A percentile compares a stretch with the other conserved stretches of the same genome.
These are phyloP conservation scores for Portunus trituberculatus DNA, from an alignment of 1,140 invertebrate genomes.

Conservation along the genomic window DNA sequence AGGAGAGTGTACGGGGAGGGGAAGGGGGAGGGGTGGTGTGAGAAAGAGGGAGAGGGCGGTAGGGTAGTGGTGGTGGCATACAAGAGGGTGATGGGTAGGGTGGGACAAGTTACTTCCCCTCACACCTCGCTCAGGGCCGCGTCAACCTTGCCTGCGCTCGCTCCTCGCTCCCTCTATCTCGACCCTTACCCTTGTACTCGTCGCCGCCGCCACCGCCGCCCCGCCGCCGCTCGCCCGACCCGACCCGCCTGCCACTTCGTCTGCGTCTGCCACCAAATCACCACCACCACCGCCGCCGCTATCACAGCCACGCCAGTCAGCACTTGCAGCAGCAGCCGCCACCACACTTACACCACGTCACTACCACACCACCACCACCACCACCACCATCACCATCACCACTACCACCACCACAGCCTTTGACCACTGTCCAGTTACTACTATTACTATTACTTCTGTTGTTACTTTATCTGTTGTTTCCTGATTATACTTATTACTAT, in stretches of 20 bases:
- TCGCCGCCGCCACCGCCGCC: background rate
- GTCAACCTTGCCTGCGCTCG: background rate
- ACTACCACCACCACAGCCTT: background rate
- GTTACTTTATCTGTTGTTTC: background rate
- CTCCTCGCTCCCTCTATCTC: background rate
- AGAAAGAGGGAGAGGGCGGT: background rate
- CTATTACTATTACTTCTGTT: background rate
- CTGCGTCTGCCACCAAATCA: conserved; percentile 9
- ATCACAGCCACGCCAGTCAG: background rate
- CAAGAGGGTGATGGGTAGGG: too few species aligned
- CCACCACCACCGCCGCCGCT: conserved; percentile 14
- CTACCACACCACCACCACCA: too few species aligned
- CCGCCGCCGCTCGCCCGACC: background rate
- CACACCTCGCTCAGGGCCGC: background rate
- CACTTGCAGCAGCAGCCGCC: too few species aligned
- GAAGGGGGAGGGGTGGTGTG: background rate
- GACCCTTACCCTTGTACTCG: background rate
- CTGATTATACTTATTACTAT: background rate
- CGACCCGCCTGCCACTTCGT: background rate
- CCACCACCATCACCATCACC: background rate
- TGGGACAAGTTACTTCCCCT: background rate
- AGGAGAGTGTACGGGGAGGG: background rate
- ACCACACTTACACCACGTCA: too few species aligned
- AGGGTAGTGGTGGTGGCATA: too few species aligned
- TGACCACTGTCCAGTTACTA: too few species aligned